These are phyloP conservation scores for Carposina sasakii DNA, from an alignment of 1,140 invertebrate genomes.

Conservation along the genomic window DNA sequence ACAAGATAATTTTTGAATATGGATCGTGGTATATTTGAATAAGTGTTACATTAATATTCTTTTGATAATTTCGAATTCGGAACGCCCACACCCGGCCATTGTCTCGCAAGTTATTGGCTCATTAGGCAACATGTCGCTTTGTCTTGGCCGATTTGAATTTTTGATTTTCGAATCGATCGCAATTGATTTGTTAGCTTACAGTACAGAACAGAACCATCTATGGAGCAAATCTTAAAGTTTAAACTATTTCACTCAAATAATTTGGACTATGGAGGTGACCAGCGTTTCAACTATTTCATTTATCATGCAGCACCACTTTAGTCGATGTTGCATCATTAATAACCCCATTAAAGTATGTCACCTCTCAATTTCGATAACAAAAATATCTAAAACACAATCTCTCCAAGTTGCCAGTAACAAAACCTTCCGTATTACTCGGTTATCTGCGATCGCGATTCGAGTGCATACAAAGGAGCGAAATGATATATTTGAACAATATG, in stretches of 20 bases:
- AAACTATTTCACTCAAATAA: too few species aligned
- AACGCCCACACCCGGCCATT: constrained; percentile 61
- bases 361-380: constrained; percentile 20
- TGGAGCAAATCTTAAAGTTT: too few species aligned
- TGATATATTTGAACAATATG: constrained; percentile 41
- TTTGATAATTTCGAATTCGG: constrained; percentile 62
- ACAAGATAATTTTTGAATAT: constrained; percentile 62
- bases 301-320: too few species aligned
- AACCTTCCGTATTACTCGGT: constrained; percentile 32
- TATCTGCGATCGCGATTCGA: constrained; percentile 26
- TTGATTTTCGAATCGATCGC: constrained; percentile 52
- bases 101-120: constrained; percentile 68
- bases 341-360: not conserved
- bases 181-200: constrained; percentile 49
- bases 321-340: not conserved
- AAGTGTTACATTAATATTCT: constrained; percentile 69
- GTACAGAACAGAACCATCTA: too few species aligned
- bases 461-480: constrained; percentile 20
- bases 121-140: constrained; percentile 59
- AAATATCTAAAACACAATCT: constrained; percentile 30
- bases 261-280: too few species aligned
- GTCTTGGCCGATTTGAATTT: constrained; percentile 48
- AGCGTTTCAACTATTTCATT: too few species aligned
- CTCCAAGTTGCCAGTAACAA: constrained; percentile 21
- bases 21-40: constrained; percentile 62